phyloP scores from a whole-genome alignment of 2,797 vertebrate genomes.

The Notamacropus eugenii region DNA sequence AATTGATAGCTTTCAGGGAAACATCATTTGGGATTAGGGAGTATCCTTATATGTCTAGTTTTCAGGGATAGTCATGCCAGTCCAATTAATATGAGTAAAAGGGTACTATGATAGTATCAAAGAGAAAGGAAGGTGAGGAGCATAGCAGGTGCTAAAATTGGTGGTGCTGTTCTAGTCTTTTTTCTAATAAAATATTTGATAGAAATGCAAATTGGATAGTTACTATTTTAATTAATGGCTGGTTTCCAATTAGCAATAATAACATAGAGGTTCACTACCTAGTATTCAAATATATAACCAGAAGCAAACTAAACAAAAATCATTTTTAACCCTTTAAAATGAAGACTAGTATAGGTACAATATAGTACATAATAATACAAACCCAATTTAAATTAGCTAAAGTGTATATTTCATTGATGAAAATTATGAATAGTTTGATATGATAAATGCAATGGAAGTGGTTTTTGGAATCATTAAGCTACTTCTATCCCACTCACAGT shows the following conservation, averaged over 20 bases:
- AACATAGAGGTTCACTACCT: neutral
- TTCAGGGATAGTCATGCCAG: conserved; percentile 30
- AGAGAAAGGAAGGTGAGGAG: conserved; percentile 50
- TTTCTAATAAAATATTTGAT: conserved; percentile 59
- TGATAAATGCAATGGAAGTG: neutral
- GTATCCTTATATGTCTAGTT: neutral
- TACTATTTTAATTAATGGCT: conserved; percentile 61
- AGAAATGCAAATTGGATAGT: conserved; percentile 74
- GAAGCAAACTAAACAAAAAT: conserved; percentile 24
- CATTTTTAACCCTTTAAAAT: conserved; percentile 27
- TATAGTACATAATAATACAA: too few relatives aligned
- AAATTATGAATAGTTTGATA: conserved; percentile 2
- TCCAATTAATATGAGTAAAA: conserved; percentile 23
- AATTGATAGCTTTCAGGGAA: conserved; percentile 53
- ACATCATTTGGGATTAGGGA: conserved; percentile 24
- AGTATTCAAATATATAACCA: conserved; percentile 45
- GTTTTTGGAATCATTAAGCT: too few relatives aligned
- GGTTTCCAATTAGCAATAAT: conserved; percentile 55
- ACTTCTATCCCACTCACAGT: neutral
- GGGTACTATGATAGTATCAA: conserved; percentile 32
- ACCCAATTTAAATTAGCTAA: conserved; percentile 1
- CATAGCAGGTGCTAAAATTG: conserved; percentile 38
- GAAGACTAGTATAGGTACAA: neutral
- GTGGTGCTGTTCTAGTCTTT: conserved; percentile 31
- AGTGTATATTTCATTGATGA: conserved; percentile 8